Evolutionary conservation across 2,113 vertebrate species (phyloP).

Genomic region (Gavialis gangeticus): DNA sequence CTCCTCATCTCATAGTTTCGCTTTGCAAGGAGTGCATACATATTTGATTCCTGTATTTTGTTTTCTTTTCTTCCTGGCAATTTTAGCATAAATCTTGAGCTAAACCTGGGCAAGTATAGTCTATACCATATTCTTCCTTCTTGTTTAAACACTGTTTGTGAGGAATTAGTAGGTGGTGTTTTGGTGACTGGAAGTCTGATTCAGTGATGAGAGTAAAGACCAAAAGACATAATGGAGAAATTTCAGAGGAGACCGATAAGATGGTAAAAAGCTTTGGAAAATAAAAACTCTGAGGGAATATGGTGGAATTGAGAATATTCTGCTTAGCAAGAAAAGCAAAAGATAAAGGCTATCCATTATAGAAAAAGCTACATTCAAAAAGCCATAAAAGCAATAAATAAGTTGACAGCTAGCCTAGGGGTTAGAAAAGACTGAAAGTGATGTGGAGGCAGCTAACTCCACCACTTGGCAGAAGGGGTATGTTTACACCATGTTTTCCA

Average conservation of each 20-base stretch:
- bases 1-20: rapidly evolving
- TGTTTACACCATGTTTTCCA: too few relatives aligned
- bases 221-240: neutral
- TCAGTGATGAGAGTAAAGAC: neutral
- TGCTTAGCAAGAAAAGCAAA: neutral
- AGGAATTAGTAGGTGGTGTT: neutral
- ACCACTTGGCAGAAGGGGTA: neutral
- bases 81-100: constrained; percentile 8
- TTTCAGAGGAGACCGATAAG: neutral
- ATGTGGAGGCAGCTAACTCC: neutral
- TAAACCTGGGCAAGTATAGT: constrained; percentile 1
- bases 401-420: neutral
- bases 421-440: neutral
- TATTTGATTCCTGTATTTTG: neutral
- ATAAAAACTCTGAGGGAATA: neutral
- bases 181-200: neutral
- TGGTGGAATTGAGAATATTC: neutral
- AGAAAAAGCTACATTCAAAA: neutral
- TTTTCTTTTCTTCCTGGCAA: neutral
- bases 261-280: neutral
- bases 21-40: neutral
- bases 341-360: neutral
- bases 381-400: neutral
- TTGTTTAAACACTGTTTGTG: neutral
- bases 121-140: neutral